Evolutionary conservation across 2,113 vertebrate genomes (phyloP).

Genomic region (Passer montanus): DNA sequence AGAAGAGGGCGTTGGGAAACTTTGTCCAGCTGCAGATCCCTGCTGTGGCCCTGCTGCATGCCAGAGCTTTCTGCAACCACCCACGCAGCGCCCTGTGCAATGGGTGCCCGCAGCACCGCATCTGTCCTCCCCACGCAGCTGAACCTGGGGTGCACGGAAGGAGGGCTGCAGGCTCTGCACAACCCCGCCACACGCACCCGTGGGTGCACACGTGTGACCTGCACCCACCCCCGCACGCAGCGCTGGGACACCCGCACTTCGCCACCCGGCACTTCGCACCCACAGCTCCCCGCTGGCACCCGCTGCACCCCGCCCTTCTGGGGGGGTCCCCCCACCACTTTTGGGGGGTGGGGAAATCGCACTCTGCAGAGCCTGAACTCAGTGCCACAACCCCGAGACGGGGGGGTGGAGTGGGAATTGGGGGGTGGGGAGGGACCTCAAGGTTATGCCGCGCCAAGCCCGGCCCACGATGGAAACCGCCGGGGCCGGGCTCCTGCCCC

Average conservation of each 20-base stretch:
- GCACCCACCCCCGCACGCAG: neutral
- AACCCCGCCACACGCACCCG: accelerated
- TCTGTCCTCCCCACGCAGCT: accelerated
- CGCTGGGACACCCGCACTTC: neutral
- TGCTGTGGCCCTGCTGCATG: neutral
- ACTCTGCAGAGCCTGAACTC: neutral
- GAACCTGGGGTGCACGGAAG: neutral
- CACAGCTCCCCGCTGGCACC: neutral
- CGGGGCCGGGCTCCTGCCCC: neutral
- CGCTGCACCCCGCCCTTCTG: neutral
- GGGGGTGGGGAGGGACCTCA: neutral
- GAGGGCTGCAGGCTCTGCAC: neutral
- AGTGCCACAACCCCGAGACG: neutral
- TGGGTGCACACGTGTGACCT: neutral
- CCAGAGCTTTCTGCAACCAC: neutral
- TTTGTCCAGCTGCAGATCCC: neutral
- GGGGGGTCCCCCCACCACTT: neutral
- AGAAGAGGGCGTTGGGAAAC: neutral
- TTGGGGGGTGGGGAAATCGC: too few species aligned
- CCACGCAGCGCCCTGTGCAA: accelerated
- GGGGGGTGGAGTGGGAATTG: neutral
- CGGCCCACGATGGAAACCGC: neutral
- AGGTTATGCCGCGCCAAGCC: neutral
- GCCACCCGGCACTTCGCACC: neutral
- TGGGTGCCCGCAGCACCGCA: neutral